Percentiles rank a stretch among this genome's conserved stretches.
These are phyloP conservation scores for Amia ocellicauda DNA, from an alignment of 2,113 vertebrate genomes.

Conservation along the genomic window DNA sequence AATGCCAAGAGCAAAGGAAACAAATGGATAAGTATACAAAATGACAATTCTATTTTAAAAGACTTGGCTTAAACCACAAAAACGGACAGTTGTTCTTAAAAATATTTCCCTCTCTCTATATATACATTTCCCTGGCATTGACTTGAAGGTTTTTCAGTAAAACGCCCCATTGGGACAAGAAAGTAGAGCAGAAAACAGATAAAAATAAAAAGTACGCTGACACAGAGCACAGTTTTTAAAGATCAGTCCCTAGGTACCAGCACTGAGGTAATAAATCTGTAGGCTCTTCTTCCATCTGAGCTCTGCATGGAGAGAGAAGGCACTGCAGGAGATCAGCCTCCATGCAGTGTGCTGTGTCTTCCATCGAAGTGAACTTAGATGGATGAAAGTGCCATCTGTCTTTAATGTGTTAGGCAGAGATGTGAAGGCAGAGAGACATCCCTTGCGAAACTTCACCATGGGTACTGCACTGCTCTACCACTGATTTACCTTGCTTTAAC, in stretches of 20 bases:
- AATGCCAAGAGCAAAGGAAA: too few relatives aligned
- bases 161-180: slow-evolving; percentile 22
- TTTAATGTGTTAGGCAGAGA: too few relatives aligned
- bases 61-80: too few relatives aligned
- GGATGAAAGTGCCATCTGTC: not conserved
- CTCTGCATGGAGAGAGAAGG: not conserved
- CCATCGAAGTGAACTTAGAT: not conserved
- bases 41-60: too few relatives aligned
- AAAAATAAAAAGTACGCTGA: slow-evolving; percentile 9
- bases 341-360: not conserved
- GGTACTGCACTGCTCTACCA: too few relatives aligned
- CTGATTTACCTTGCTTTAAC: too few relatives aligned
- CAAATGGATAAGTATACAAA: too few relatives aligned
- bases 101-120: too few relatives aligned
- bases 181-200: slow-evolving; percentile 24
- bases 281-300: slow-evolving; percentile 2
- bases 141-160: slow-evolving; percentile 36
- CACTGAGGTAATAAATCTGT: slow-evolving; percentile 19
- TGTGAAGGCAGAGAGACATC: too few relatives aligned
- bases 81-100: too few relatives aligned
- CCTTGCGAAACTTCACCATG: too few relatives aligned
- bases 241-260: slow-evolving; percentile 4
- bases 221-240: slow-evolving; percentile 15
- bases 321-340: not conserved
- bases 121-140: too few relatives aligned